These are phyloP conservation scores for Venustoraphidia nigricollis DNA, from an alignment of 2,888 invertebrate species.

Conservation along the genomic window DNA sequence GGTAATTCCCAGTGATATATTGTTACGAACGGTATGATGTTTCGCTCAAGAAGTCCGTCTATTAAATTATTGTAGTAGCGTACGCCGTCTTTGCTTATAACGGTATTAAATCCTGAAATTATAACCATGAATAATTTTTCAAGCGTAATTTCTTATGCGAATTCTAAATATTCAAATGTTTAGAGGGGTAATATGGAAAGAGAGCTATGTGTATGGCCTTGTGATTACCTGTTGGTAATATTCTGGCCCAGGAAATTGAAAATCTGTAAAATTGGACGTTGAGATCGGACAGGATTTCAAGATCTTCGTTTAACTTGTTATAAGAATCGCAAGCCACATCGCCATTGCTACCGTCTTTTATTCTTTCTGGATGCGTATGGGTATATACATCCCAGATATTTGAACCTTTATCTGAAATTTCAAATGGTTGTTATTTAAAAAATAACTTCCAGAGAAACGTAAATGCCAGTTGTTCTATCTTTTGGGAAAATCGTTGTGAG, in stretches of 20 bases:
- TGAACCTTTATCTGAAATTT: constrained; percentile 29
- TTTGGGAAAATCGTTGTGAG: too few species aligned
- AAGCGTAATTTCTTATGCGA: too few species aligned
- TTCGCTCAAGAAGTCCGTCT: constrained; percentile 25
- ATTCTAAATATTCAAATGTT: too few species aligned
- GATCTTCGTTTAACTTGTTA: constrained; percentile 16
- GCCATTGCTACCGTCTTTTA: constrained; percentile 15
- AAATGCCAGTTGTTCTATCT: too few species aligned
- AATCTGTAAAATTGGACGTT: constrained; percentile 32
- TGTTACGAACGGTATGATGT: too few species aligned
- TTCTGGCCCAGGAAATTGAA: constrained; percentile 47
- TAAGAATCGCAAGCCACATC: constrained; percentile 20
- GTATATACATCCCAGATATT: constrained; percentile 33
- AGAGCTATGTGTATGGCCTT: too few species aligned
- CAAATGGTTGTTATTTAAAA: too few species aligned
- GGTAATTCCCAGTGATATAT: too few species aligned
- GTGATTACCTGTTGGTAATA: constrained; percentile 31
- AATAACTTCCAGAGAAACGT: too few species aligned
- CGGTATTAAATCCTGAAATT: too few species aligned
- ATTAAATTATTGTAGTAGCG: constrained; percentile 42
- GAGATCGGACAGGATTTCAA: constrained; percentile 14
- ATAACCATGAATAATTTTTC: too few species aligned
- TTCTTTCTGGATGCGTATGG: constrained; percentile 23
- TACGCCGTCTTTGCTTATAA: constrained; percentile 30
- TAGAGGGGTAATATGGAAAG: too few species aligned